Base-by-base conservation (phyloP, 1,140 invertebrate species). In the Arctopsyche grandis region DNA sequence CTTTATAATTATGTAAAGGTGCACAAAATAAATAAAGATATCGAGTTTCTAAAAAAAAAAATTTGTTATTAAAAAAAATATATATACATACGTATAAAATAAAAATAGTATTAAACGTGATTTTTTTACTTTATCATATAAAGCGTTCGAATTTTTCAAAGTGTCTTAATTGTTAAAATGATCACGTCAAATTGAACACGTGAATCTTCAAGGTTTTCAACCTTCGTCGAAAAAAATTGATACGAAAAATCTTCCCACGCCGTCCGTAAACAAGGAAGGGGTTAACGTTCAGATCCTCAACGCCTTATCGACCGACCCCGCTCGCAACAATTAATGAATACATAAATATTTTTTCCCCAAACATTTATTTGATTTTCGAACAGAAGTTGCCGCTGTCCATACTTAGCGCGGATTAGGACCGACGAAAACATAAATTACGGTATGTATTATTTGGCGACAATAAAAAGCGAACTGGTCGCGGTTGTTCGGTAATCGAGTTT, bases 311-410 rank as follows among this genome's bases (percentile, higher is more conserved):
- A 38, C 29, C 29, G 29, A 38, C 29, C n/a, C n/a, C 29, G 29
- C 29, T 38, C 29, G 29, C 29, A 38, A 38, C 29, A 38, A 38
- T 38, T 60, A 60, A 60, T 60, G 56, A 60, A 60, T 60, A 60
- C 16, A 60, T 60, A 19, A 60, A 60, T 60, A 3, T 19, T 19
- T 60, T 60, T 60, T 60, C 19, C 19, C 19, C 52, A 14, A n/a
- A n/a, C n/a, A n/a, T 38, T 38, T 7, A 38, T 7, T 19, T 19
- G 21, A 19, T 9, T 9, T 21, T 60, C 16, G 9, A 10, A 60
- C 56, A 60, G 56, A 60, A 60, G 56, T 60, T 60, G 56, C 21
- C 56, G 21, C 56, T 21, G 56, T 21, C 56, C 56, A 60, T 60
- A 60, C 56, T 60, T 60, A 60, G 56, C 56, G 21, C 16, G 16